Percentiles rank a stretch among this genome's conserved stretches.
These are phyloP conservation scores for Gymnocephalus cernua DNA, from an alignment of 2,113 vertebrate species.

Conservation along the genomic window DNA sequence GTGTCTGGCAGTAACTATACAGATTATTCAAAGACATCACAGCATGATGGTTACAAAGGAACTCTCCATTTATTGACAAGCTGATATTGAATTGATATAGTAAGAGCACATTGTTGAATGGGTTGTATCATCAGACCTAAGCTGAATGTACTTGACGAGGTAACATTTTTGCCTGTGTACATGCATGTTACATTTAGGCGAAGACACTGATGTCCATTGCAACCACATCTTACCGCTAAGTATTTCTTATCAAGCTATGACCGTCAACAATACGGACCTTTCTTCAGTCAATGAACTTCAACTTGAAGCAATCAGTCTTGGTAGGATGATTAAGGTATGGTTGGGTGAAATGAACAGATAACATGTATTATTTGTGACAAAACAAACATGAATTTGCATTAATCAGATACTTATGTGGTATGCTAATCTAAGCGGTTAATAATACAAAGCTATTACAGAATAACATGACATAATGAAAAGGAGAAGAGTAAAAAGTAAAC, in stretches of 20 bases:
- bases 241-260: conserved; percentile 27
- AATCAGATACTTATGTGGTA: not conserved
- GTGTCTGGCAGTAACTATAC: not conserved
- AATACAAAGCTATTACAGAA: conserved; percentile 7
- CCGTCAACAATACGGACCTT: conserved; percentile 51
- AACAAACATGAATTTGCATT: not conserved
- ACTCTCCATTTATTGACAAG: conserved; percentile 70
- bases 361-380: not conserved
- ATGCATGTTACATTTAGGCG: conserved; percentile 20
- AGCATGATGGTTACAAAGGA: conserved; percentile 37
- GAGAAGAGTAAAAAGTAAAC: conserved; percentile 6
- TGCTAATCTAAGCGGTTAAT: conserved; percentile 12
- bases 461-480: not conserved
- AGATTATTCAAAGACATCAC: conserved; percentile 7
- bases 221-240: conserved; percentile 11
- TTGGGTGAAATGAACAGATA: conserved; percentile 3
- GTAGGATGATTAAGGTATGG: conserved; percentile 14
- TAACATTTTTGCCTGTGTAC: conserved; percentile 3
- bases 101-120: conserved; percentile 29
- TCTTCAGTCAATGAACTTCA: conserved; percentile 63
- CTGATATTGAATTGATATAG: conserved; percentile 14
- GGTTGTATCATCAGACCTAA: conserved; percentile 18
- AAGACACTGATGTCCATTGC: conserved; percentile 18
- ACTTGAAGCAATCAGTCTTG: conserved; percentile 65
- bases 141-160: conserved; percentile 23